A percentile compares a stretch with the other conserved stretches of the same genome.
phyloP scores from a whole-genome alignment of 1,140 invertebrate genomes.

The Harlomillsia oculata region DNA sequence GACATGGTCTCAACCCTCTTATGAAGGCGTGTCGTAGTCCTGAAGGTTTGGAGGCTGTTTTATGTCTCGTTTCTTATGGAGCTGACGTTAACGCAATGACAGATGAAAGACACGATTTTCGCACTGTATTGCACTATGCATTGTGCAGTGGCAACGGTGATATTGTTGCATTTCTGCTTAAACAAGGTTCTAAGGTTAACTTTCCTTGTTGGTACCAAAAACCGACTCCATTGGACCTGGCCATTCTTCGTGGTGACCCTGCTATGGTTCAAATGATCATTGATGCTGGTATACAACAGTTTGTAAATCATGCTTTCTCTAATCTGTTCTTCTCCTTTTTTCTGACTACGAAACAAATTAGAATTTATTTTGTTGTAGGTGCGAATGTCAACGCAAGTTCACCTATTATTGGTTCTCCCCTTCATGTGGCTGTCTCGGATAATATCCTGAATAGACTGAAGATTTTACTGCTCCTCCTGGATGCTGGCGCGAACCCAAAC shows the following conservation, averaged over 20 bases:
- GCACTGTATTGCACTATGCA: conserved; percentile 78
- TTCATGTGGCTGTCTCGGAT: conserved; percentile 78
- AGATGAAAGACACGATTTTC: conserved; percentile 65
- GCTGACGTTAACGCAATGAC: conserved; percentile 73
- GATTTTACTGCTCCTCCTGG: conserved; percentile 56
- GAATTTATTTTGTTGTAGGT: conserved; percentile 43
- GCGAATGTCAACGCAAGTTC: conserved; percentile 71
- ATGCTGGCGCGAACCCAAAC: conserved; percentile 67
- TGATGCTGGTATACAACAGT: conserved; percentile 53
- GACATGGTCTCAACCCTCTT: conserved; percentile 70
- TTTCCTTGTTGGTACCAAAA: conserved; percentile 60
- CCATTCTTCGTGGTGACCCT: conserved; percentile 70
- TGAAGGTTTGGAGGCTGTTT: conserved; percentile 63
- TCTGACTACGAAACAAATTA: neutral
- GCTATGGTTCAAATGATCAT: conserved; percentile 59
- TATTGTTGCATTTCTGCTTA: conserved; percentile 68
- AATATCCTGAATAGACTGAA: conserved; percentile 56
- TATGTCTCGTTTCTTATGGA: conserved; percentile 64
- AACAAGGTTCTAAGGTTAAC: conserved; percentile 65
- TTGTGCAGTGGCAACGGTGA: conserved; percentile 66
- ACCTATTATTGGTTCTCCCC: conserved; percentile 69
- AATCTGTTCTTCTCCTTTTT: neutral
- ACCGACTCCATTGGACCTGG: conserved; percentile 70
- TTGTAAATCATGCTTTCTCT: too few species aligned
- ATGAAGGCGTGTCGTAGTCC: conserved; percentile 75